Evolutionary conservation across 2,888 invertebrate genomes (phyloP).

Genomic region (Drosophila anomalata): DNA sequence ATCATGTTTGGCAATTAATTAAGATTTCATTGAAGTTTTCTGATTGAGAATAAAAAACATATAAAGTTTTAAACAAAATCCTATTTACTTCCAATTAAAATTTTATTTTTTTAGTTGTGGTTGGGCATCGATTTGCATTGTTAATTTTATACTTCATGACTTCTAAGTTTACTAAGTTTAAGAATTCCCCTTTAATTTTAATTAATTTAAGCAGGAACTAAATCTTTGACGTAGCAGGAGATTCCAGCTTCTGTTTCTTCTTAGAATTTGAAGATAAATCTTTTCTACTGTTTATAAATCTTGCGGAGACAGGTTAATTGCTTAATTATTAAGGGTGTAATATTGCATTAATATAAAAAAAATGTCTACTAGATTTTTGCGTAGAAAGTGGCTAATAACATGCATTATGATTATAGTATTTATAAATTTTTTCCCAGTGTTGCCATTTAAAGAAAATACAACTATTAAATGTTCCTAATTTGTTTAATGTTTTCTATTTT

Average conservation of each 20-base stretch:
- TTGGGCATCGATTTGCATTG: background rate
- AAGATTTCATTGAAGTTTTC: conserved; percentile 25
- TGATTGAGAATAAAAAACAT: conserved; percentile 7
- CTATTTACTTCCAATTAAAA: background rate
- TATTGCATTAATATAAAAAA: background rate
- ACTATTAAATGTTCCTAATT: too few species aligned
- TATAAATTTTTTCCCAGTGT: background rate
- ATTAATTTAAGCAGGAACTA: conserved; percentile 29
- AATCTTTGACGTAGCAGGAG: conserved; percentile 24
- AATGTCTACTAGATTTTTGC: background rate
- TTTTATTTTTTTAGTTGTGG: background rate
- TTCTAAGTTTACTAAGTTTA: background rate
- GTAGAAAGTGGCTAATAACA: background rate
- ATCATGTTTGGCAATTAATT: conserved; percentile 46
- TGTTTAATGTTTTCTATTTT: background rate
- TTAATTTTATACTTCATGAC: background rate
- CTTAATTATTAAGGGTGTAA: conserved; percentile 16
- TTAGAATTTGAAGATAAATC: conserved; percentile 35
- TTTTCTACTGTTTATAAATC: conserved; percentile 41
- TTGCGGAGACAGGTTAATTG: conserved; percentile 53
- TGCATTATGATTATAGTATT: background rate
- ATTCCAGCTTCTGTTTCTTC: conserved; percentile 26
- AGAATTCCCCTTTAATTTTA: conserved; percentile 24
- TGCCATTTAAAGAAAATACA: background rate
- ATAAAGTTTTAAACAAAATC: background rate